phyloP scores from a whole-genome alignment of 2,113 vertebrate species.

The Salvelinus alpinus region DNA sequence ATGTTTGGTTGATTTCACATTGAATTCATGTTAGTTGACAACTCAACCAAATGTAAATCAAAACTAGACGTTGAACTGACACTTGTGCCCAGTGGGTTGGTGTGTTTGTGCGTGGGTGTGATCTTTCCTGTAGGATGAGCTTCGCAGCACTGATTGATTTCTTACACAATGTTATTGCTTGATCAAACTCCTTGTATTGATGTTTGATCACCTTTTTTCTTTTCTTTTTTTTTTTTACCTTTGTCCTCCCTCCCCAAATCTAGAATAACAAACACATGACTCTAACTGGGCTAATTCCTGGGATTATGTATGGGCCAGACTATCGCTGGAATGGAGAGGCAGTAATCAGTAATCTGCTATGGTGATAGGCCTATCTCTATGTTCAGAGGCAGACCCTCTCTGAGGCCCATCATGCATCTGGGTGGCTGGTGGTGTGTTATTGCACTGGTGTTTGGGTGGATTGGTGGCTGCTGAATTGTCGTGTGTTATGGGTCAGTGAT shows the following conservation, averaged over 20 bases:
- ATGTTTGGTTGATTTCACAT: background rate
- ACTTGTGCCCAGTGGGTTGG: background rate
- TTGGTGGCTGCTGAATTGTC: background rate
- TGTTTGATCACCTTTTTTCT: too few relatives aligned
- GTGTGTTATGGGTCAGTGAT: background rate
- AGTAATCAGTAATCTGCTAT: background rate
- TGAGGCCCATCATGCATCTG: too few relatives aligned
- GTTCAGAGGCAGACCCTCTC: background rate
- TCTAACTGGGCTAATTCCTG: background rate
- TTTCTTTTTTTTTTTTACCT: too few relatives aligned
- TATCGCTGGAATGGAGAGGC: background rate
- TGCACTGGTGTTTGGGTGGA: too few relatives aligned
- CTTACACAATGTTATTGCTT: too few relatives aligned
- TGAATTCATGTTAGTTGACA: background rate
- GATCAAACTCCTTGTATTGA: too few relatives aligned
- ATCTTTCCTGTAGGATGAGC: background rate
- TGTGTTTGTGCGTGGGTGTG: background rate
- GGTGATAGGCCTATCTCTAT: background rate
- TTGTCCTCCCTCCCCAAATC: too few relatives aligned
- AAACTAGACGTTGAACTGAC: background rate
- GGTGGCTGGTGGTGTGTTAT: too few relatives aligned
- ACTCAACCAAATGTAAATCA: background rate
- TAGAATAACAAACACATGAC: too few relatives aligned
- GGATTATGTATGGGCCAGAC: background rate
- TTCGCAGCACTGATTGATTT: too few relatives aligned